Evolutionary conservation across 2,113 vertebrate genomes (phyloP), one percentile per base, ranked within the genome.

Genomic region (Fregetta grallaria): DNA sequence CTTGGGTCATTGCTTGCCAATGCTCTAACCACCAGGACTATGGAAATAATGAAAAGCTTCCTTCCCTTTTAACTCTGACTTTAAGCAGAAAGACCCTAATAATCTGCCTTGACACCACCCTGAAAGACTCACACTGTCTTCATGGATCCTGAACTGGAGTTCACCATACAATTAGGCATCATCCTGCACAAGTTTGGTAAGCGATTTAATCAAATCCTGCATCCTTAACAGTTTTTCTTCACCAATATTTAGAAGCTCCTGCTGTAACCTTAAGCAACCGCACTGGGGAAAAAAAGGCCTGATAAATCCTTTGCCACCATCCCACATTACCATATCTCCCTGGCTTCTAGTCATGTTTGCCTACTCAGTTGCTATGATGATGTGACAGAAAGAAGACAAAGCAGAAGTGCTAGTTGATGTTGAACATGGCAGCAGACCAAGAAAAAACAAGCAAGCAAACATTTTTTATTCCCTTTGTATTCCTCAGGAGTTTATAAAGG

Each of bases 341-440:
- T 70, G 36, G 61, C 84, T 86, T 70, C 61, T 10, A 68, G 27
- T 82, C 62, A 52, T 40, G 44, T 42, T 70, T 97, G 63, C 65
- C 66, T 65, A 42, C 44, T 71, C 76, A 36, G 86, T 26, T 90
- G 72, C 86, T 85, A 49, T 44, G 76, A 73, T 82, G 61, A 86
- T 78, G 70, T 73, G 89, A 95, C 80, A 95, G 88, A 63, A 81
- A 82, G 63, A 95, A 67, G 55, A 95, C 92, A 97, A 96, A 95
- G 67, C 45, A 86, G 53, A 88, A 96, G 78, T 77, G 88, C 87
- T 56, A 59, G 72, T 1, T 85, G 80, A 95, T 77, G 40, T 8
- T 77, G 71, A 88, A 79, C 8, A 13, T 87, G 92, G 67, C 86
- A 96, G 68, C 15, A 73, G 72, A 80, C 59, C 78, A 94, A 89